Evolutionary conservation across 1,140 invertebrate species (phyloP).

Genomic region (Pemphigus obesinymphae): DNA sequence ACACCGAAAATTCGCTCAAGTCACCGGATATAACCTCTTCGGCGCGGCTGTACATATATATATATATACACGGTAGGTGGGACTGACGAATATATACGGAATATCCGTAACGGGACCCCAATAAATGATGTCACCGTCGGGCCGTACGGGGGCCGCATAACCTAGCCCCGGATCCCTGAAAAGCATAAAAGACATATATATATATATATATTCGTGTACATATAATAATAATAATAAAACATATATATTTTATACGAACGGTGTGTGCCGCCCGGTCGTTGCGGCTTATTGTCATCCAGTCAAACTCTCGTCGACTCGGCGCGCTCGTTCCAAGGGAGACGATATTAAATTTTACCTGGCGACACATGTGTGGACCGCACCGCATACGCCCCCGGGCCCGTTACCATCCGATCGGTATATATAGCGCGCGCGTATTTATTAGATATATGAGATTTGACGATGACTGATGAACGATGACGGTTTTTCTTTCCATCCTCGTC

Average conservation of each 20-base stretch:
- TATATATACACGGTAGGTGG: background rate
- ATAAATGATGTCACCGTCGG: slow-evolving; percentile 23
- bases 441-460: slow-evolving; percentile 43
- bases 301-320: slow-evolving; percentile 19
- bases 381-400: too few relatives aligned
- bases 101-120: slow-evolving; percentile 31
- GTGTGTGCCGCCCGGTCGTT: background rate
- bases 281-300: slow-evolving; percentile 39
- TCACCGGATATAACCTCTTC: background rate
- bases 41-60: background rate
- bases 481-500: background rate
- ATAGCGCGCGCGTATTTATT: too few relatives aligned
- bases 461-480: slow-evolving; percentile 41
- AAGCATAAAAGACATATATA: background rate
- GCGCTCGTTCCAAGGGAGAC: background rate
- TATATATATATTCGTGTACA: background rate
- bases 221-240: background rate
- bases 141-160: too few relatives aligned
- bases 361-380: slow-evolving; percentile 38
- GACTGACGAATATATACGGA: slow-evolving; percentile 26
- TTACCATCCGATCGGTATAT: too few relatives aligned
- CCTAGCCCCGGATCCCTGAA: too few relatives aligned
- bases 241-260: too few relatives aligned
- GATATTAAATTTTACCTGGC: slow-evolving; percentile 45
- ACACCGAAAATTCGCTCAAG: slow-evolving; percentile 32